These are phyloP conservation scores for Elegia similella DNA, from an alignment of 2,888 invertebrate species.

Conservation along the genomic window DNA sequence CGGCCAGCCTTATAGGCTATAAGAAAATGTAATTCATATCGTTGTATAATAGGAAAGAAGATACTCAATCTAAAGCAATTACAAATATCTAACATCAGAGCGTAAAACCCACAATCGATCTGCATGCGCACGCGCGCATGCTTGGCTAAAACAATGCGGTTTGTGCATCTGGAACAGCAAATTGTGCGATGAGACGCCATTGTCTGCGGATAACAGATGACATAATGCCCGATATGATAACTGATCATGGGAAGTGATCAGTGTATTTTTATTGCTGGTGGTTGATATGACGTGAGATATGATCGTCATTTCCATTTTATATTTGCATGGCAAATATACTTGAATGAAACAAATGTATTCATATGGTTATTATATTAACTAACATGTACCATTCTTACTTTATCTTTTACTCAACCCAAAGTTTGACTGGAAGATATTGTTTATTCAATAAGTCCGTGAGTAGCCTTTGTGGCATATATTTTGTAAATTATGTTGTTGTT, in stretches of 20 bases:
- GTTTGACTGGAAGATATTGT: too few relatives aligned
- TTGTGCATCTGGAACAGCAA: constrained; percentile 7
- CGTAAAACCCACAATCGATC: neutral
- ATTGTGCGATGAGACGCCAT: constrained; percentile 3
- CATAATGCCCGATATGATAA: constrained; percentile 9
- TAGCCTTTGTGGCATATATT: too few relatives aligned
- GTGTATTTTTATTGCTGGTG: constrained; percentile 1
- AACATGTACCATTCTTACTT: too few relatives aligned
- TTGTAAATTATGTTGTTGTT: too few relatives aligned
- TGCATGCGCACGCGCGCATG: neutral
- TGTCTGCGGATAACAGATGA: constrained; percentile 10
- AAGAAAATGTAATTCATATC: too few relatives aligned
- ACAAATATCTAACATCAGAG: constrained; percentile 2
- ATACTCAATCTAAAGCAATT: neutral
- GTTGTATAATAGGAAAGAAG: neutral
- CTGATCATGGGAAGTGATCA: constrained; percentile 13
- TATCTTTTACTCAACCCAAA: too few relatives aligned
- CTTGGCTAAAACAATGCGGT: constrained; percentile 1
- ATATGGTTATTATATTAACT: too few relatives aligned
- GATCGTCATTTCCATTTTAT: neutral
- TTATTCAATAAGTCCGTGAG: too few relatives aligned
- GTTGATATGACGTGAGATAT: constrained; percentile 1
- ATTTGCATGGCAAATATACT: neutral
- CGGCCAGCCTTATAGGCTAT: too few relatives aligned
- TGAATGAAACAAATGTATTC: too few relatives aligned